phyloP scores from a whole-genome alignment of 2,113 vertebrate species.

The Heterocephalus glaber region DNA sequence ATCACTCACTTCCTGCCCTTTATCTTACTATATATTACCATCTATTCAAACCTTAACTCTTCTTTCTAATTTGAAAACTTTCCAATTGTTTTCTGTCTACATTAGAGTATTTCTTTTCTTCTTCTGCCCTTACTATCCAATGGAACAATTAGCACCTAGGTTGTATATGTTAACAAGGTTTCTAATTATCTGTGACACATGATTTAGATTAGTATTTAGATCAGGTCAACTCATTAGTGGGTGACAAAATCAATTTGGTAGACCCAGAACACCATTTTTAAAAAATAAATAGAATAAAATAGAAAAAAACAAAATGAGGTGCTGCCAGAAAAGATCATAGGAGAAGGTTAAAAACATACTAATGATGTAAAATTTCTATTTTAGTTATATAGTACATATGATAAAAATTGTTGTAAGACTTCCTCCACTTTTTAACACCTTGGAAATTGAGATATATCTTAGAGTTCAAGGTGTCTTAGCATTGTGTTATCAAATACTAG shows the following conservation, averaged over 20 bases:
- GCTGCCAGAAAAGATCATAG: no score
- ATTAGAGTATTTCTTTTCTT: slow-evolving; percentile 35
- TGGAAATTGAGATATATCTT: background rate
- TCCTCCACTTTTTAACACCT: background rate
- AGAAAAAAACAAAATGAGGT: no score
- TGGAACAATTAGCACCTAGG: slow-evolving; percentile 35
- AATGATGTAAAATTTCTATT: slow-evolving; percentile 30
- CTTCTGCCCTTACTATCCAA: slow-evolving; percentile 21
- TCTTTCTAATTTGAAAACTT: slow-evolving; percentile 57
- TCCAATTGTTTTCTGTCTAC: slow-evolving; percentile 6
- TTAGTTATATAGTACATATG: background rate
- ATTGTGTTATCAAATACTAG: background rate
- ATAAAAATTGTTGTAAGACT: background rate
- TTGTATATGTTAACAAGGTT: slow-evolving; percentile 25
- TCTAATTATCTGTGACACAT: slow-evolving; percentile 47
- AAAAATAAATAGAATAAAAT: background rate
- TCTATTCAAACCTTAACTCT: background rate
- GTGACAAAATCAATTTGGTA: slow-evolving; percentile 45
- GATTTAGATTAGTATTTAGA: slow-evolving; percentile 40
- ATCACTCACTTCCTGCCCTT: background rate
- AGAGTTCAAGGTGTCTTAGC: background rate
- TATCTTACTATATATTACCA: background rate
- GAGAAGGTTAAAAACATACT: no score
- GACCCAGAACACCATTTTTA: background rate
- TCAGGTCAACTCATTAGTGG: background rate